Evolutionary conservation across 2,888 invertebrate genomes (phyloP).

Genomic region (Homarus gammarus): DNA sequence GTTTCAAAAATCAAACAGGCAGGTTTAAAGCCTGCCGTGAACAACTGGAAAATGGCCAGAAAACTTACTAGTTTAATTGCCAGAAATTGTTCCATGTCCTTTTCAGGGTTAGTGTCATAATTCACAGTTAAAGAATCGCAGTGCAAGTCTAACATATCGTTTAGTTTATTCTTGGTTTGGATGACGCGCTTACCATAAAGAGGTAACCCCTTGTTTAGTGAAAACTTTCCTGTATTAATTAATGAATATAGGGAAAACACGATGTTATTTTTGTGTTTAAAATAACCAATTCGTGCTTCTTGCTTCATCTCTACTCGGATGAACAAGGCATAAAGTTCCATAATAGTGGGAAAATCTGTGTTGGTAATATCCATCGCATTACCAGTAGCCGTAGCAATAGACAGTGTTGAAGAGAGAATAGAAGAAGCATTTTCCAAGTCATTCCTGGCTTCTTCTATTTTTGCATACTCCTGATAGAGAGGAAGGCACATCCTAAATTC

Average conservation of each 20-base stretch:
- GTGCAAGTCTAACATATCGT: slow-evolving; percentile 26
- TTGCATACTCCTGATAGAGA: slow-evolving; percentile 70
- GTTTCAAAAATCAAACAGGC: slow-evolving; percentile 59
- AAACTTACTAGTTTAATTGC: slow-evolving; percentile 37
- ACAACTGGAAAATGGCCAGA: slow-evolving; percentile 50
- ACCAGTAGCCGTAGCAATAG: slow-evolving; percentile 39
- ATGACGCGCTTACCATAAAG: slow-evolving; percentile 45
- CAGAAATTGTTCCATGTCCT: slow-evolving; percentile 20
- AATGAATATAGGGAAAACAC: slow-evolving; percentile 49
- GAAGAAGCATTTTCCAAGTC: slow-evolving; percentile 61
- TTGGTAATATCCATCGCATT: slow-evolving; percentile 37
- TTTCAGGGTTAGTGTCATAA: not conserved
- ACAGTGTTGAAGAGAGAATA: slow-evolving; percentile 58
- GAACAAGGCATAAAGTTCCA: slow-evolving; percentile 34
- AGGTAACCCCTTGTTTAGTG: slow-evolving; percentile 25
- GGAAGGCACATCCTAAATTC: slow-evolving; percentile 59
- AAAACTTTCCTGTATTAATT: slow-evolving; percentile 51
- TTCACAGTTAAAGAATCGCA: not conserved
- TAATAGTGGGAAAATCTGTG: slow-evolving; percentile 28
- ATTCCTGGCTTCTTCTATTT: slow-evolving; percentile 66
- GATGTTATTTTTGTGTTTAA: slow-evolving; percentile 43
- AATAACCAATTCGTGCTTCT: slow-evolving; percentile 28
- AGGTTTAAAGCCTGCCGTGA: slow-evolving; percentile 61
- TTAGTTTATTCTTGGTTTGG: slow-evolving; percentile 57
- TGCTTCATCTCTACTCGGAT: slow-evolving; percentile 36